Conservation (phyloP, 2,797 vertebrate genomes). For the Pempheris klunzingeri region DNA sequence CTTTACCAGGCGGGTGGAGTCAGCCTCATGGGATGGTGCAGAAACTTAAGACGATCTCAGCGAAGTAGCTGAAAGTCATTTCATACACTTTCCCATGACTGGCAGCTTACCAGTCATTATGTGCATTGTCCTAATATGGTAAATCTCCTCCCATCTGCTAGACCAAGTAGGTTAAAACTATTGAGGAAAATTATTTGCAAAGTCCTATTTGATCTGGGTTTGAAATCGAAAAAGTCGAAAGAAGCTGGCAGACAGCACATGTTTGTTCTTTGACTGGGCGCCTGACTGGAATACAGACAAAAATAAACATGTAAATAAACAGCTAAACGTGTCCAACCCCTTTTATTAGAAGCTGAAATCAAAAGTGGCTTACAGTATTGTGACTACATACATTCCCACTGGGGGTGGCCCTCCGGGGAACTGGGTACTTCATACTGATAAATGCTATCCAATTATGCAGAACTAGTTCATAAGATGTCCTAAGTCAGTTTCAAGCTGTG, state of each 20-base stretch:
- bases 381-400: slow-evolving; percentile 9
- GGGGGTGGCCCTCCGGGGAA: slow-evolving; percentile 12
- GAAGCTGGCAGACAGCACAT: slow-evolving; percentile 23
- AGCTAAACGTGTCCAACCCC: slow-evolving; percentile 27
- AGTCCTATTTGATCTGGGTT: slow-evolving; percentile 42
- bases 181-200: slow-evolving; percentile 15
- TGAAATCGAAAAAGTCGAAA: slow-evolving; percentile 33
- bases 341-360: slow-evolving; percentile 40
- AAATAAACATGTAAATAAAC: slow-evolving; percentile 46
- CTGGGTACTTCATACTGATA: slow-evolving; percentile 1
- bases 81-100: slow-evolving; percentile 21
- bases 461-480: slow-evolving; percentile 9
- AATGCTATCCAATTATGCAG: slow-evolving; percentile 40
- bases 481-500: slow-evolving; percentile 25
- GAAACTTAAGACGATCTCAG: slow-evolving; percentile 41
- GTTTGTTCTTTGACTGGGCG: slow-evolving; percentile 12
- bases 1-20: slow-evolving; percentile 31
- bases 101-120: slow-evolving; percentile 11
- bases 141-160: neutral
- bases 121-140: slow-evolving; percentile 19
- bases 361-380: slow-evolving; percentile 8
- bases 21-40: slow-evolving; percentile 39
- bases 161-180: slow-evolving; percentile 32
- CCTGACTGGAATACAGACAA: slow-evolving; percentile 35
- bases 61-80: slow-evolving; percentile 48